A percentile compares a stretch with the other conserved stretches of the same genome.
Evolutionary conservation across 2,888 invertebrate genomes (phyloP).

Genomic region (Drepana falcataria): DNA sequence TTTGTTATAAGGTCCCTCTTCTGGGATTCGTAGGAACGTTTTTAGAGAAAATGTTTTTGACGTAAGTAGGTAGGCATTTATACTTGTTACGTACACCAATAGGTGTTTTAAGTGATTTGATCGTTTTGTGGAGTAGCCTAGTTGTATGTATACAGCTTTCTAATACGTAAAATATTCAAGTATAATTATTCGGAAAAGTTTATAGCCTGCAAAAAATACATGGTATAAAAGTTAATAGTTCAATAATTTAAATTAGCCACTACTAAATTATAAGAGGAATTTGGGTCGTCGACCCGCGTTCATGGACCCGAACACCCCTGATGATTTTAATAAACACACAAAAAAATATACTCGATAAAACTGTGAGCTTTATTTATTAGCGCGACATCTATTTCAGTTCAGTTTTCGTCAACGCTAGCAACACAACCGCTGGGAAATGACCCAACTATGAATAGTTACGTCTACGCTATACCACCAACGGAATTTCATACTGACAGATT

Average conservation of each 20-base stretch:
- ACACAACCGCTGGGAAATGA: constrained; percentile 33
- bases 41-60: constrained; percentile 35
- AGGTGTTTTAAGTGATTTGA: too few relatives aligned
- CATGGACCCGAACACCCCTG: constrained; percentile 34
- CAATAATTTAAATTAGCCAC: constrained; percentile 45
- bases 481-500: constrained; percentile 65
- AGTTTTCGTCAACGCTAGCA: constrained; percentile 55
- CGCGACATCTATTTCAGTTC: constrained; percentile 61
- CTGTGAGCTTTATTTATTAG: constrained; percentile 65
- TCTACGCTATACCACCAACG: constrained; percentile 40
- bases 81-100: constrained; percentile 24
- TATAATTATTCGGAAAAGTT: too few relatives aligned
- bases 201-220: neutral
- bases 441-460: constrained; percentile 59
- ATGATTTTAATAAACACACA: constrained; percentile 58
- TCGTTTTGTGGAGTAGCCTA: constrained; percentile 10
- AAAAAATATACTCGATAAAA: constrained; percentile 54
- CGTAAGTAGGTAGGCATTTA: constrained; percentile 9
- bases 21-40: constrained; percentile 55
- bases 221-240: constrained; percentile 24
- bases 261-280: constrained; percentile 54
- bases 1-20: constrained; percentile 75
- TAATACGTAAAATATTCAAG: too few relatives aligned
- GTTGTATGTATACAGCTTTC: too few relatives aligned
- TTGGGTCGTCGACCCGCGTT: constrained; percentile 8